Conservation (phyloP, 2,797 vertebrate species). For the Hoplostethus atlanticus region DNA sequence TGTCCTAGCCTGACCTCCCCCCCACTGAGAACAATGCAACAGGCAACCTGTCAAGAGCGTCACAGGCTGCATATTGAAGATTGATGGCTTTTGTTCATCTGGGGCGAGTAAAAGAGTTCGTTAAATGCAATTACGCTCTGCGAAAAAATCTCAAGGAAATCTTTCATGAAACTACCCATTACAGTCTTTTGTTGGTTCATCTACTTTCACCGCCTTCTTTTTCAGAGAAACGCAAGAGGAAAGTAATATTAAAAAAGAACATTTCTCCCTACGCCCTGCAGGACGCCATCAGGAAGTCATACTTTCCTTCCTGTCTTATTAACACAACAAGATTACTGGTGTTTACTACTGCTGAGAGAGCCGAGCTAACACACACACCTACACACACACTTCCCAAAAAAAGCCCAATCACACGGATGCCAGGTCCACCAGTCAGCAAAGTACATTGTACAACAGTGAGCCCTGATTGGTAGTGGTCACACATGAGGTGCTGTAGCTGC, state of each 20-base stretch:
- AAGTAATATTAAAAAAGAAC: too few species aligned
- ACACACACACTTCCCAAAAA: conserved; percentile 13
- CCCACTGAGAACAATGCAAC: conserved; percentile 45
- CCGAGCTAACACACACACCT: conserved; percentile 29
- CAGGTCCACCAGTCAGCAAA: conserved; percentile 70
- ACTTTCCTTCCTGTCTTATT: conserved; percentile 26
- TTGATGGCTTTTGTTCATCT: conserved; percentile 15
- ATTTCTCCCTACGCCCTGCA: not conserved
- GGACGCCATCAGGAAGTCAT: conserved; percentile 14
- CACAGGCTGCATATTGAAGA: conserved; percentile 30
- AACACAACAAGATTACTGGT: conserved; percentile 39
- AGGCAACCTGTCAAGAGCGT: conserved; percentile 13
- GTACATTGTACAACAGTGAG: conserved; percentile 51
- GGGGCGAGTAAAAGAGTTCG: not conserved
- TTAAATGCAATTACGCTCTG: not conserved
- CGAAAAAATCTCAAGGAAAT: not conserved
- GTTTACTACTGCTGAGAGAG: conserved; percentile 56
- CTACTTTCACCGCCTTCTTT: not conserved
- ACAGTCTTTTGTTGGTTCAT: not conserved
- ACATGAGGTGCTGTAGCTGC: conserved; percentile 69
- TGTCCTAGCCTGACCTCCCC: conserved; percentile 49
- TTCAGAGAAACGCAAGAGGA: not conserved
- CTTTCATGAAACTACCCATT: not conserved
- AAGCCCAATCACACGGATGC: conserved; percentile 39
- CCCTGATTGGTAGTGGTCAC: conserved; percentile 76